Base-by-base conservation (phyloP, 2,797 vertebrate species). In the Microctenopoma stevenorrisi region DNA sequence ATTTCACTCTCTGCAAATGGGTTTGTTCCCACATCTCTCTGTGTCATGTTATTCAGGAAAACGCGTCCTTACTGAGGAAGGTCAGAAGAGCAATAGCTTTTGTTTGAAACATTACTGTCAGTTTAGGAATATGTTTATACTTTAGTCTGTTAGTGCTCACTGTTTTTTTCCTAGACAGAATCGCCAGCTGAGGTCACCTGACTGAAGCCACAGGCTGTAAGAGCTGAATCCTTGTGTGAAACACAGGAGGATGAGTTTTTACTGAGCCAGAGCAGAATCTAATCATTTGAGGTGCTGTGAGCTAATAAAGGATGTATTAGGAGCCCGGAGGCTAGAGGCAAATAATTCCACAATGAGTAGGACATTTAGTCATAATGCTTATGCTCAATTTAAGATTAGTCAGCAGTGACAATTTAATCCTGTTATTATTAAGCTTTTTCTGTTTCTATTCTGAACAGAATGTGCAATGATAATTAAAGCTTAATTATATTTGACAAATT, bases 151-250 rank as follows among this genome's bases (percentile, higher is more conserved):
- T 68, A 22, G 37, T 64, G 57, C 5, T 52, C 3, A 76, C 38
- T 47, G 18, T n/a, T 18, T 51, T 74, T 78, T 72, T 35, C 38
- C 44, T 12, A 49, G 68, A 68, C 55, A 73, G 47, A 73, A 40
- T n/a, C 73, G 64, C 7, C 48, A 61, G 10, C 47, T 51, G 37
- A 80, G 63, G 66, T 78, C 72, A 74, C 46, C 26, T 18, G 51
- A 46, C 14, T 60, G 48, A 76, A 70, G 57, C 63, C 52, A 47
- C 52, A 44, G 53, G 57, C 65, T 50, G 44, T 28, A 46, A 60
- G n/a, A 51, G 54, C 64, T 56, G 40, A 44, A 64, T 18, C 10
- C 22, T 48, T 44, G 48, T 64, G 35, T 57, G 28, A 50, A 62
- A 49, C 22, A 33, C n/a, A 62, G 57, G 57, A 59, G 58, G 62